phyloP scores from a whole-genome alignment of 2,888 invertebrate species.

The Rhodophaea formosa region DNA sequence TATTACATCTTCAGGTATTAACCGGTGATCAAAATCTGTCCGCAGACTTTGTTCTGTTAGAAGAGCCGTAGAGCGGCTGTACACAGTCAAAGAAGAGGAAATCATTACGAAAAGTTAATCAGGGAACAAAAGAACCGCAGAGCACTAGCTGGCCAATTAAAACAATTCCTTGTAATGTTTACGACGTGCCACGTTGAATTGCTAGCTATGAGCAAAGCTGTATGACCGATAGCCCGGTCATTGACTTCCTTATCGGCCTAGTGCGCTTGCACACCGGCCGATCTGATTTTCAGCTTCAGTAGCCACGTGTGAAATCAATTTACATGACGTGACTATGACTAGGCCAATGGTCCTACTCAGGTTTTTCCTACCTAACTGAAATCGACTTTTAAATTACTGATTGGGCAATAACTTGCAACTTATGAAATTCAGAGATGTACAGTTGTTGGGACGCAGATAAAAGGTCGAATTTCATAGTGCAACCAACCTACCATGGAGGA shows the following conservation, averaged over 20 bases:
- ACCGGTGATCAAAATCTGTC: too few species aligned
- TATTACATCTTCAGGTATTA: too few species aligned
- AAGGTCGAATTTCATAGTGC: too few species aligned
- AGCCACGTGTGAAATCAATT: conserved; percentile 8
- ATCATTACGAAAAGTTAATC: conserved; percentile 1
- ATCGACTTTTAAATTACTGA: neutral
- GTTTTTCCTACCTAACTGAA: neutral
- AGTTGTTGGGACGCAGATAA: too few species aligned
- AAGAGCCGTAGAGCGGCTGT: too few species aligned
- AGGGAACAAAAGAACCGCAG: neutral
- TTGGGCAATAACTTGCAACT: too few species aligned
- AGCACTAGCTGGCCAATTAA: neutral
- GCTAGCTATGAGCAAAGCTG: conserved; percentile 20
- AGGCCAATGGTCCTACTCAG: neutral
- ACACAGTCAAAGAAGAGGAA: conserved; percentile 1
- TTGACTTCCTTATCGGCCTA: conserved; percentile 54
- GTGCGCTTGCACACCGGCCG: conserved; percentile 30
- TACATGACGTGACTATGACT: neutral
- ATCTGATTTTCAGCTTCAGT: conserved; percentile 14
- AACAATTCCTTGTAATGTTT: conserved; percentile 10
- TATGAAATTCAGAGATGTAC: too few species aligned
- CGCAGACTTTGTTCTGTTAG: too few species aligned
- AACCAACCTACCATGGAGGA: too few species aligned
- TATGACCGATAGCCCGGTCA: conserved; percentile 68
- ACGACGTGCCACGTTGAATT: neutral